Evolutionary conservation across 2,888 invertebrate species (phyloP).

Genomic region (Pteria penguin): DNA sequence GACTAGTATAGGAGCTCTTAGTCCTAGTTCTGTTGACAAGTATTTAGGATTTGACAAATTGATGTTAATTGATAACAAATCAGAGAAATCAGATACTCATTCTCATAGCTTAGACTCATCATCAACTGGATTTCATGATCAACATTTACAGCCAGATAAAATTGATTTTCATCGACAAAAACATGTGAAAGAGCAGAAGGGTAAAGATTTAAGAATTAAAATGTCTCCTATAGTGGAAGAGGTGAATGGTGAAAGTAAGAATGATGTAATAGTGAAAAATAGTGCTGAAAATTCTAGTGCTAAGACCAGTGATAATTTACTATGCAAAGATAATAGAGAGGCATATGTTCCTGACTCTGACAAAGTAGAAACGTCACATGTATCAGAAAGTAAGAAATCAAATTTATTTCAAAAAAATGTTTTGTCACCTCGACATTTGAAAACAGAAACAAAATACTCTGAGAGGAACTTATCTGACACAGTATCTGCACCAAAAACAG

Average conservation of each 20-base stretch:
- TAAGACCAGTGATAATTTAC: neutral
- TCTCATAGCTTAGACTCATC: neutral
- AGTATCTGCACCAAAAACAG: neutral
- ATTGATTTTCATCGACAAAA: neutral
- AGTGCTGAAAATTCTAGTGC: slow-evolving; percentile 1
- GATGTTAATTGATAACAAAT: neutral
- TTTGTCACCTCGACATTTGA: too few species aligned
- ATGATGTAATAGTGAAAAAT: slow-evolving; percentile 3
- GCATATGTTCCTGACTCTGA: neutral
- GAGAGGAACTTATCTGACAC: neutral
- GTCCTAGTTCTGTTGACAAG: neutral
- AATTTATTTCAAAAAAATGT: neutral
- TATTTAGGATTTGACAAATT: neutral
- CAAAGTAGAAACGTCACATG: neutral
- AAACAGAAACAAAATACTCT: neutral
- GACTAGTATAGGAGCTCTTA: neutral
- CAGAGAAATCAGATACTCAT: neutral
- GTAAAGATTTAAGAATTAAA: slow-evolving; percentile 10
- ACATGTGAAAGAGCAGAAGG: slow-evolving; percentile 12
- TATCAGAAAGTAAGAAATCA: neutral
- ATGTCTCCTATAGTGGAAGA: slow-evolving; percentile 38
- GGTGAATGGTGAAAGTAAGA: slow-evolving; percentile 28
- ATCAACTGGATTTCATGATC: neutral
- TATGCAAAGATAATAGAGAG: slow-evolving; percentile 35
- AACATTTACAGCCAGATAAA: neutral